Percentiles rank a stretch among this genome's conserved stretches.
Conservation (phyloP, 2,797 vertebrate genomes). For the Chromobotia macracanthus region DNA sequence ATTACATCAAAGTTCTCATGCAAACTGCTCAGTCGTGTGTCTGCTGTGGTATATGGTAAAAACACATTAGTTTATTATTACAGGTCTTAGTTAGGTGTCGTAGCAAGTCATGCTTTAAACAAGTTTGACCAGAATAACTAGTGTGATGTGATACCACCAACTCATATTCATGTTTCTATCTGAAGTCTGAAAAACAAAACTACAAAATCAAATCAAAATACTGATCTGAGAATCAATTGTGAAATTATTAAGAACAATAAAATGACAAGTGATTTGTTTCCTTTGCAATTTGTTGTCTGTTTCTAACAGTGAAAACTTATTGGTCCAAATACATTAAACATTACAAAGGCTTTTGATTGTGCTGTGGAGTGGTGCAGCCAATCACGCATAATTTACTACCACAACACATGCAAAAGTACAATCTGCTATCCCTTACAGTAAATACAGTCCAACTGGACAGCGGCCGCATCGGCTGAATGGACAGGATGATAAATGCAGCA, state of each 20-base stretch:
- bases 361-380: background rate
- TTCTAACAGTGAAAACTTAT: too few species aligned
- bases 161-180: background rate
- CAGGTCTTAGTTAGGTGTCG: background rate
- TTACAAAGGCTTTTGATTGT: background rate
- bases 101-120: background rate
- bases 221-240: background rate
- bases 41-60: too few species aligned
- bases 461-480: background rate
- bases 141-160: background rate
- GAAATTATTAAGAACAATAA: too few species aligned
- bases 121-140: slow-evolving; percentile 1
- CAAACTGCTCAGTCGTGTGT: background rate
- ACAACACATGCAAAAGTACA: background rate
- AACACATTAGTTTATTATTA: too few species aligned
- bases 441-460: background rate
- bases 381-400: background rate
- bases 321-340: too few species aligned
- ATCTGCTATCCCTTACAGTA: background rate
- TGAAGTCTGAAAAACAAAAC: background rate
- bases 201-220: background rate
- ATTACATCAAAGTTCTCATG: background rate
- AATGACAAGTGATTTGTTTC: too few species aligned
- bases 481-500: background rate
- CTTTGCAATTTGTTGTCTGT: too few species aligned